Base-by-base conservation (phyloP, 2,888 invertebrate species). In the Drosophila suboccidentalis region DNA sequence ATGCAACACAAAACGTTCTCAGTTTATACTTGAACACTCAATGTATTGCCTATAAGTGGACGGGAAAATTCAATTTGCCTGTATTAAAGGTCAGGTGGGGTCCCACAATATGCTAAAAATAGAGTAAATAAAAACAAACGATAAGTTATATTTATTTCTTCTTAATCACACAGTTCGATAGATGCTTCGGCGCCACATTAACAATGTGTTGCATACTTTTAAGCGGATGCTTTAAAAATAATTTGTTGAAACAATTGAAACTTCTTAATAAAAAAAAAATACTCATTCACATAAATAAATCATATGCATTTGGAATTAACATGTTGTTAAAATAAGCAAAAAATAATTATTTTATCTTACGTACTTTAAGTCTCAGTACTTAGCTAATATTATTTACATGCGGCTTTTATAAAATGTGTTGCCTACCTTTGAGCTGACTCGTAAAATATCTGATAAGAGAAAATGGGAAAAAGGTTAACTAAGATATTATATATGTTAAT, bases 61-160 rank as follows among this genome's bases (percentile, higher is more conserved):
- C 22, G 46, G 15, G 10, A 5, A 54, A 60, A 65, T 62, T 62
- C 46, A 44, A 58, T 73, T 63, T 67, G 44, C 55, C 51, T 59
- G 22, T 15, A 32, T 50, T 54, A 34, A 54, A 61, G 71, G 61
- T 66, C 46, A 62, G 11, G 58, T 34, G 10, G 17, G 19, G 38
- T 34, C 44, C 38, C 17, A 38, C 9, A 22, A 13, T 10, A 38
- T 36, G 26, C 11, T 59, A 54, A 49, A 49, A 65, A 66, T 55
- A 50, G 41, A 51, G 29, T 6, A 17, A 29, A 36, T 36, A 46
- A 44, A 43, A 61, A 29, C 32, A 60, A 50, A 34, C 36, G 44
- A 54, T 53, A 26, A 9, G 34, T 46, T 22, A 36, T 46, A 34
- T 19, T 55, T 46, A 36, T 22, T 26, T 22, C 46, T 11, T 34